Evolutionary conservation across 1,140 invertebrate species (phyloP), one percentile per base, ranked within the genome.

Genomic region (Dendrolimus kikuchii): DNA sequence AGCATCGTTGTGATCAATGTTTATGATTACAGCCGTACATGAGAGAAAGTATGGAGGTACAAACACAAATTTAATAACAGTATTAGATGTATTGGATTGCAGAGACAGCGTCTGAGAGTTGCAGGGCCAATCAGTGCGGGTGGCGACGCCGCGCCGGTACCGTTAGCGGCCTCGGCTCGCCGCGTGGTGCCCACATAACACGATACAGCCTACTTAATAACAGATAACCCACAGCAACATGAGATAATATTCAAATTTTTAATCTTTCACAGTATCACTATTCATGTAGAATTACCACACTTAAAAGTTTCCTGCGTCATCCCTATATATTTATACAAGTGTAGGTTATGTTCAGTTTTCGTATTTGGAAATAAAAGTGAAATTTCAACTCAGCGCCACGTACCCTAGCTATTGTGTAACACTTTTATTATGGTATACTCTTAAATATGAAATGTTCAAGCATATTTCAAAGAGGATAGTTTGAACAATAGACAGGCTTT

Each of bases 61-160:
- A 73, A 63, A 69, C 66, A 82, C 76, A 79, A 79, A 81, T 76
- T 82, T 81, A 78, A 79, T 81, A 78, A 81, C 74, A 82, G 73
- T 77, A 77, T 77, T 76, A 83, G 78, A 79, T 77, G 69, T 79
- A 77, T 81, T 70, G 69, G 68, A 71, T 74, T 74, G 66, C 73
- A 65, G 70, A 79, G 81, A 73, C 69, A 71, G 60, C 63, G 71
- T 71, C 63, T 68, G 63, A 69, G 64, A 62, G 62, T 46, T 73
- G 70, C 68, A 81, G 74, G 75, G 77, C 72, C 77, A 64, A 74
- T 67, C 57, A 56, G 46, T 61, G 59, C 59, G 59, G 68, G 47
- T 67, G 71, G 65, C 59, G 71, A 54, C 71, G 71, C 60, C 60
- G 59, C 66, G 64, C 55, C 23, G 55, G 71, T 81, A 78, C 81